Base-by-base conservation (phyloP, 1,140 invertebrate species). In the Diabrotica undecimpunctata region DNA sequence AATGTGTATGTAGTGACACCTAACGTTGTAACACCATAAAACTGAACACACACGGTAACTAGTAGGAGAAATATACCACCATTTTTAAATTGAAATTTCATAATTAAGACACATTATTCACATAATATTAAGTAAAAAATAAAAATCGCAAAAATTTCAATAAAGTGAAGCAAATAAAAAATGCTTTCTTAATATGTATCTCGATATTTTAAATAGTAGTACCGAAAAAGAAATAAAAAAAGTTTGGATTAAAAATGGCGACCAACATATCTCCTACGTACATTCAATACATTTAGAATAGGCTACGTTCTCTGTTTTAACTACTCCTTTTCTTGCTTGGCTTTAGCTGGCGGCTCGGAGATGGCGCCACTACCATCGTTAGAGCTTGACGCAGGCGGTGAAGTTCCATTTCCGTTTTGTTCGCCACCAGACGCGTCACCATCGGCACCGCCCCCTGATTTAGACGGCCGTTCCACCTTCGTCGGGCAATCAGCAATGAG, bases 401-500 rank as follows among this genome's bases (percentile, higher is more conserved):
- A 61, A 10, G 54, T 12, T 55, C 62, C 59, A 56, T 66, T 65
- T 12, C 69, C 61, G 25, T 38, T 54, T 38, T 38, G 25, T 67
- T 68, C 54, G 39, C 55, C 25, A 51, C 39, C 50, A 38, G 37
- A 37, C 12, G 61, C n/a, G 36, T 58, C 61, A 37, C 55, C 60
- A 52, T 62, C 61, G 14, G 53, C 9, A 6, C 11, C 54, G 1
- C 11, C 39, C 14, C 14, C 58, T 6, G 51, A n/a, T 66, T 64
- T 70, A 58, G 9, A 37, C 53, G 56, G 70, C 54, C 62, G 61
- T 60, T 76, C 74, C 13, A 63, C 61, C 67, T 80, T 75, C 57
- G 81, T 77, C 51, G 92, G 91, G 80, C 93, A 95, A 73, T 94
- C 92, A 52, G 91, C 92, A 66, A 95, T 91, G 13, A 95, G 84